Conservation (phyloP, 2,888 invertebrate species). For the Nipponacmea schrenckii region DNA sequence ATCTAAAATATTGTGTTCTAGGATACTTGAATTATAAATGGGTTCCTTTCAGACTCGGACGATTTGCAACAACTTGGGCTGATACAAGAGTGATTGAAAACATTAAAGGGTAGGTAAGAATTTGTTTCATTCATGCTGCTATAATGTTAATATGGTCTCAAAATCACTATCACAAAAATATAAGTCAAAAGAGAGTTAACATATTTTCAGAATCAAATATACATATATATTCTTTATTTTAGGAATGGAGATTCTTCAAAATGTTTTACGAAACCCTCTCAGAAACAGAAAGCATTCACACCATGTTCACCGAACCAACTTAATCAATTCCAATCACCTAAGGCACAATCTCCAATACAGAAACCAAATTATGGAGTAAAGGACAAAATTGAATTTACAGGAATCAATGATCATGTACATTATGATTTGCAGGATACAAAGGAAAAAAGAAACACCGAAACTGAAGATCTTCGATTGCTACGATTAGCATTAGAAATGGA, state of each 20-base stretch:
- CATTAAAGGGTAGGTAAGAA: background rate
- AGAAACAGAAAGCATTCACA: too few relatives aligned
- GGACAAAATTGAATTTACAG: too few relatives aligned
- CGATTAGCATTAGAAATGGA: conserved; percentile 36
- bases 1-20: too few relatives aligned
- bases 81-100: conserved; percentile 22
- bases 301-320: too few relatives aligned
- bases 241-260: too few relatives aligned
- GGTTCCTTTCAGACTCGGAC: conserved; percentile 9
- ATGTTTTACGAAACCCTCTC: too few relatives aligned
- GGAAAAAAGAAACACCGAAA: conserved; percentile 17
- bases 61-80: conserved; percentile 29
- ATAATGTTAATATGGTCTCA: background rate
- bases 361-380: too few relatives aligned
- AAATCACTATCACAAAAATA: background rate
- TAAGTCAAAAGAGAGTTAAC: background rate
- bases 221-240: background rate
- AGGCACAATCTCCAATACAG: too few relatives aligned
- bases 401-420: too few relatives aligned
- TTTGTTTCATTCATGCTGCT: background rate
- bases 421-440: background rate
- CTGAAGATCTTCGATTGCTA: conserved; percentile 35
- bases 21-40: background rate
- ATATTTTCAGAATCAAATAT: too few relatives aligned
- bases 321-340: too few relatives aligned